Conservation (phyloP, 2,113 vertebrate species). For the Crocuta crocuta region DNA sequence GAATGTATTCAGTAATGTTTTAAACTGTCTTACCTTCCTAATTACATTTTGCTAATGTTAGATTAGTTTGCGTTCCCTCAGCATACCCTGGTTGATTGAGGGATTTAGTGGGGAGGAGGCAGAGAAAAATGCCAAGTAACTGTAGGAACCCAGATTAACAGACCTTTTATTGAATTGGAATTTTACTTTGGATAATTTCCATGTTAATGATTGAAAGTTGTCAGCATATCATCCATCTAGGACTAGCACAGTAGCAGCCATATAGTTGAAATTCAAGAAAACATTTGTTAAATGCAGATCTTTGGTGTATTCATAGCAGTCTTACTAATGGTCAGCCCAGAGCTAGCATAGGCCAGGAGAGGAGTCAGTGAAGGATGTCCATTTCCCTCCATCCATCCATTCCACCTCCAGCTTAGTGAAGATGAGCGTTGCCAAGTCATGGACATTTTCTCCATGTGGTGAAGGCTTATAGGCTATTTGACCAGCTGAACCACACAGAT, state of each 20-base stretch:
- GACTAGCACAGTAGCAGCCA: background rate
- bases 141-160: background rate
- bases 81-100: background rate
- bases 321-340: background rate
- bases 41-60: constrained; percentile 64
- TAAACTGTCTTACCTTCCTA: constrained; percentile 60
- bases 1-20: constrained; percentile 61
- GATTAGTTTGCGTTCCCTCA: constrained; percentile 61
- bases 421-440: background rate
- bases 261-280: background rate
- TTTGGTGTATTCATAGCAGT: background rate
- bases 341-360: background rate
- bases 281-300: background rate
- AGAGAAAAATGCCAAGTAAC: background rate
- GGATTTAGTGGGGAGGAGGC: background rate
- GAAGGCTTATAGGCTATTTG: background rate
- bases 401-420: background rate
- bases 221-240: background rate
- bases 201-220: background rate
- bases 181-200: constrained; percentile 46
- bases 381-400: background rate
- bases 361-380: background rate
- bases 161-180: background rate
- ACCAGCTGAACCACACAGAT: background rate
- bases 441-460: background rate